Evolutionary conservation across 2,113 vertebrate genomes (phyloP).

Genomic region (Petaurus breviceps): DNA sequence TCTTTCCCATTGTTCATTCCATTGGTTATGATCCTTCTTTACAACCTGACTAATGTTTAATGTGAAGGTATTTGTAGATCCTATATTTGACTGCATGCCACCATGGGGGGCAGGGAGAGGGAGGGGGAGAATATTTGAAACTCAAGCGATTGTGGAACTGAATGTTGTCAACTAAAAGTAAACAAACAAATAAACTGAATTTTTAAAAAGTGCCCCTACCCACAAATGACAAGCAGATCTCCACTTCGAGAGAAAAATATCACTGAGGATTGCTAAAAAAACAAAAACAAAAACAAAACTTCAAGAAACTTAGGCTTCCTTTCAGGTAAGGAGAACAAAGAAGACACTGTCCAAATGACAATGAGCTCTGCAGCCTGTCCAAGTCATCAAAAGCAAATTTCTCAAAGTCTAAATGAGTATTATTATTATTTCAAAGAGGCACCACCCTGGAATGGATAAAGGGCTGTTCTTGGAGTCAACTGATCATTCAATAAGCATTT

Average conservation of each 20-base stretch:
- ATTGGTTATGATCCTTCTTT: too few relatives aligned
- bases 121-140: too few relatives aligned
- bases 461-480: background rate
- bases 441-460: background rate
- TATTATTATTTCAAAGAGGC: background rate
- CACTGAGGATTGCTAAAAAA: background rate
- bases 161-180: too few relatives aligned
- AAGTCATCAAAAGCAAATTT: conserved; percentile 29
- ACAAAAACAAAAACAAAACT: background rate
- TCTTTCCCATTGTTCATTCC: too few relatives aligned
- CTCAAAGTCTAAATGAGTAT: background rate
- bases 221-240: background rate
- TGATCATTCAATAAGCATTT: background rate
- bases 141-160: too few relatives aligned
- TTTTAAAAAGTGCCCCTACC: background rate
- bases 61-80: too few relatives aligned
- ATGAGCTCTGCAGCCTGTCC: background rate
- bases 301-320: background rate
- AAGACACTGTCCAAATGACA: background rate
- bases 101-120: too few relatives aligned
- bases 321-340: background rate
- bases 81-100: too few relatives aligned
- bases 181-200: too few relatives aligned
- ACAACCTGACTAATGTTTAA: too few relatives aligned
- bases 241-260: background rate